Evolutionary conservation across 2,888 invertebrate genomes (phyloP).

Genomic region (Drosophila subquinaria): DNA sequence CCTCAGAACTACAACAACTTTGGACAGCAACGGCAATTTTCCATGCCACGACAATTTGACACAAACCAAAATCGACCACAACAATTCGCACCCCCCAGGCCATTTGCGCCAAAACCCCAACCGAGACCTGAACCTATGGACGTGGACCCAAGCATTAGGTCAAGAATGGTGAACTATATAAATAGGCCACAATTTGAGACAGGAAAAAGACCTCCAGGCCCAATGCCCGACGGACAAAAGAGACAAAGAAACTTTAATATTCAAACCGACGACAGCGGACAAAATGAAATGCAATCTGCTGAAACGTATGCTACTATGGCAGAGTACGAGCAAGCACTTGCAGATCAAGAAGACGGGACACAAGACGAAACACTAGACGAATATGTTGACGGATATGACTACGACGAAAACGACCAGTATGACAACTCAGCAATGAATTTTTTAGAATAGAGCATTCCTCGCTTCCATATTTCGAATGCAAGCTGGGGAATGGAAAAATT

Average conservation of each 20-base stretch:
- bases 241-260: slow-evolving; percentile 7
- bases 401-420: no score
- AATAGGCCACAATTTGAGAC: background rate
- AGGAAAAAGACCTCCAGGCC: background rate
- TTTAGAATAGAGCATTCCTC: no score
- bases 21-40: background rate
- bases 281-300: background rate
- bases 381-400: no score
- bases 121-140: background rate
- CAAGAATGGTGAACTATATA: background rate
- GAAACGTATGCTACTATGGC: background rate
- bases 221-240: background rate
- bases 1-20: no score
- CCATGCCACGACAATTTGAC: background rate
- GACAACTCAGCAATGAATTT: no score
- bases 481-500: no score
- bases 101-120: background rate
- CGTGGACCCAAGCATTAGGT: background rate
- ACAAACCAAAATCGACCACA: background rate
- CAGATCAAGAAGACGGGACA: no score
- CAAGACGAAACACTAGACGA: no score
- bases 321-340: no score
- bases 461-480: no score
- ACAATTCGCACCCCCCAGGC: background rate
- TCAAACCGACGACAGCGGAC: background rate